Evolutionary conservation across 2,113 vertebrate genomes (phyloP), one percentile per base, ranked within the genome.

Genomic region (Dasyprocta punctata): DNA sequence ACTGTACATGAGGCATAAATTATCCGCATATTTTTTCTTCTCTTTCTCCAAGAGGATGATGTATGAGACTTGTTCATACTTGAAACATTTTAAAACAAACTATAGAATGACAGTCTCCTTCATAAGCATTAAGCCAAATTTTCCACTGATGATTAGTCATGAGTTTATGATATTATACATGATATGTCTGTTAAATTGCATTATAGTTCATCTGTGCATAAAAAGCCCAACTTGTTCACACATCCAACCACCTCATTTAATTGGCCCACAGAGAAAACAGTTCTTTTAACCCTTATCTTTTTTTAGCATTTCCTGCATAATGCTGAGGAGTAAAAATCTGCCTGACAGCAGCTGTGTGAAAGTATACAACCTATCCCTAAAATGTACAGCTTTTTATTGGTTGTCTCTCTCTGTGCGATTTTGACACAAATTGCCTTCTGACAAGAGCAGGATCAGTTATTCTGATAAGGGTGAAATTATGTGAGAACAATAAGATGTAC

Each of bases 381-480:
- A 90, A 52, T 69, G 58, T 97, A 97, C 88, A 90, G 93, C 86
- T 96, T 97, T 98, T 98, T 98, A 98, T 98, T 98, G 61, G 97
- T 61, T 63, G 33, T 86, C 47, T 98, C 67, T 93, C 89, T 98
- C 98, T 99, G 98, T 98, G 98, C 97, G 96, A 90, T 98, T 98
- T 96, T 98, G 98, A 98, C 98, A 98, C 97, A 98, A 98, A 98
- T 98, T 99, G 98, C 98, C 96, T 96, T 83, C 92, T 90, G 85
- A 97, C 86, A 91, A 93, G n/a, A 94, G n/a, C 30, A 90, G 87
- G 56, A 93, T 96, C 96, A 94, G 87, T 97, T 97, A 96, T 96
- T 44, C 73, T 86, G 73, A 75, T 93, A 89, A 89, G 0, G 85
- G 71, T 33, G 88, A 56, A 89, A 92, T n/a, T 94, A 96, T 82